Evolutionary conservation across 2,113 vertebrate species (phyloP).

Genomic region (Notechis scutatus): DNA sequence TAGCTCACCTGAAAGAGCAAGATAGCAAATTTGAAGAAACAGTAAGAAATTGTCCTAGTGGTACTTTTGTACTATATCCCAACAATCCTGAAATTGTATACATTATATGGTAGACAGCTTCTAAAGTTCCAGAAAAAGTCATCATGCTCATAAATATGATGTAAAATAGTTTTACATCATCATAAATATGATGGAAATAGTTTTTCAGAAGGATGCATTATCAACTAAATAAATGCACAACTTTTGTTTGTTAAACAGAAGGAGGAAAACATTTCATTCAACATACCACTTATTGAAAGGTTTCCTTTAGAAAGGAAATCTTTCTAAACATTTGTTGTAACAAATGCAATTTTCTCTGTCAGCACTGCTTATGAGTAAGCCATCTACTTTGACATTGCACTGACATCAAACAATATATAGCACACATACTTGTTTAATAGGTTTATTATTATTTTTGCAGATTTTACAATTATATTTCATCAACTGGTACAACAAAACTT

Average conservation of each 20-base stretch:
- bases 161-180: too few species aligned
- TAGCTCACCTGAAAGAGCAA: background rate
- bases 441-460: constrained; percentile 69
- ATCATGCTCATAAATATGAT: background rate
- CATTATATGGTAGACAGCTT: background rate
- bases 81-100: background rate
- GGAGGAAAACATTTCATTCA: constrained; percentile 36
- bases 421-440: constrained; percentile 64
- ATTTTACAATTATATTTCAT: constrained; percentile 71
- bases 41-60: background rate
- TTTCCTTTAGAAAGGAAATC: constrained; percentile 46
- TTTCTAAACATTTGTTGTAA: constrained; percentile 13
- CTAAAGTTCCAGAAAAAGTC: background rate
- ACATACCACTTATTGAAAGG: constrained; percentile 23
- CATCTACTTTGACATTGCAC: constrained; percentile 42
- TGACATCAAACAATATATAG: constrained; percentile 62
- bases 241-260: constrained; percentile 5
- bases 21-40: background rate
- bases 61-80: background rate
- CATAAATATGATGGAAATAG: background rate
- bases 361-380: constrained; percentile 58
- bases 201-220: background rate
- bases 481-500: constrained; percentile 65
- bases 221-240: background rate
- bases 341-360: constrained; percentile 44